Evolutionary conservation across 2,113 vertebrate species (phyloP).

Genomic region (Cynoglossus semilaevis): DNA sequence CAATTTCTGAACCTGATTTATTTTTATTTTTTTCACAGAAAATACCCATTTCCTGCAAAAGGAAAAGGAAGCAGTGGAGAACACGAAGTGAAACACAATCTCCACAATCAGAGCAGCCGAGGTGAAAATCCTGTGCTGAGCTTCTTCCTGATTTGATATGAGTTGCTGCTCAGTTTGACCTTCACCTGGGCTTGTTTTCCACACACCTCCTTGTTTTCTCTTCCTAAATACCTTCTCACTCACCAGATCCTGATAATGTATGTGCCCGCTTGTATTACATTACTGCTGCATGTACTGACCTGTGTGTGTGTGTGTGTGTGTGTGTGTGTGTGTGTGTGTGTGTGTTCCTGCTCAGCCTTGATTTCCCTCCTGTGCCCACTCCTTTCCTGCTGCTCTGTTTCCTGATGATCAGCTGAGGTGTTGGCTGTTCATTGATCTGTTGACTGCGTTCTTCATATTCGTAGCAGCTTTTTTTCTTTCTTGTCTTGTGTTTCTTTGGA

Average conservation of each 20-base stretch:
- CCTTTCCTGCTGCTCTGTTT: not conserved
- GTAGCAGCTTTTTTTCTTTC: too few species aligned
- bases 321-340: not conserved
- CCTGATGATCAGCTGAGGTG: slow-evolving; percentile 20
- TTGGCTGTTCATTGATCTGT: not conserved
- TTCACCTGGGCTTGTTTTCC: slow-evolving; percentile 23
- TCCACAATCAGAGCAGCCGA: not conserved
- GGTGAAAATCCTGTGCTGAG: slow-evolving; percentile 3
- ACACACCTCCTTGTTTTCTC: not conserved
- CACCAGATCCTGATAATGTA: slow-evolving; percentile 46
- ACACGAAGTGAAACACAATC: slow-evolving; percentile 2
- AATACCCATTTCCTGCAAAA: slow-evolving; percentile 3
- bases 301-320: slow-evolving; percentile 17
- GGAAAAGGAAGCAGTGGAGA: too few species aligned
- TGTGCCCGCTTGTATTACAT: slow-evolving; percentile 29
- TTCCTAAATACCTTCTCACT: slow-evolving; percentile 1
- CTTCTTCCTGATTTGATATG: slow-evolving; percentile 12
- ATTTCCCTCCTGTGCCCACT: slow-evolving; percentile 3
- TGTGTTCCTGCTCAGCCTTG: slow-evolving; percentile 15
- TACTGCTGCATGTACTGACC: slow-evolving; percentile 30
- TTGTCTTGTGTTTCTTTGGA: too few species aligned
- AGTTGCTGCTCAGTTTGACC: slow-evolving; percentile 35
- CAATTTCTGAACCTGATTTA: too few species aligned
- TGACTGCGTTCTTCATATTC: not conserved
- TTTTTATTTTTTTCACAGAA: too few species aligned